Evolutionary conservation across 2,888 invertebrate species (phyloP).

Genomic region (Scaptomyza polygonia): DNA sequence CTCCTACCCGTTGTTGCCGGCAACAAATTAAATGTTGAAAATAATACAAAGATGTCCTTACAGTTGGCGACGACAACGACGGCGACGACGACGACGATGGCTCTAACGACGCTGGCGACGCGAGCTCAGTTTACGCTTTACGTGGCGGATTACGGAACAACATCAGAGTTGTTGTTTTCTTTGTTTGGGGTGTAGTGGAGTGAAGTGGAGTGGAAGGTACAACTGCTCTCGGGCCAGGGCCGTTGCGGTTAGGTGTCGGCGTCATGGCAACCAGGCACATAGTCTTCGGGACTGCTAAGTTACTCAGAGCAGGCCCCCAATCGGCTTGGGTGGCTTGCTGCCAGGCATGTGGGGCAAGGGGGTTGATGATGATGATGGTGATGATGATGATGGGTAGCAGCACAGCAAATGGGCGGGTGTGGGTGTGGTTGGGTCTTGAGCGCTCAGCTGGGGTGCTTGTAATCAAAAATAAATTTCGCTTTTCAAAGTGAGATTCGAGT

Average conservation of each 20-base stretch:
- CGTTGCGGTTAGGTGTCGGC: constrained; percentile 24
- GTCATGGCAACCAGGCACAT: constrained; percentile 72
- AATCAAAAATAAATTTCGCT: constrained; percentile 76
- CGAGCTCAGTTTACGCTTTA: constrained; percentile 73
- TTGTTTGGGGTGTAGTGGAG: not conserved
- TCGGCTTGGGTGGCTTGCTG: not conserved
- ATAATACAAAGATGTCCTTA: constrained; percentile 80
- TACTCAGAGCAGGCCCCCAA: constrained; percentile 9
- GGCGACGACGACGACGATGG: constrained; percentile 29
- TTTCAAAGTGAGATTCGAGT: constrained; percentile 37
- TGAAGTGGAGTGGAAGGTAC: constrained; percentile 15
- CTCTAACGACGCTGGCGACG: constrained; percentile 54
- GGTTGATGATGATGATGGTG: constrained; percentile 41
- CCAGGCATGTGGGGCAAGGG: not conserved
- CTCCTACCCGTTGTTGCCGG: constrained; percentile 65
- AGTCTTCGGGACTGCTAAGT: constrained; percentile 51
- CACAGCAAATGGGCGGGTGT: constrained; percentile 25
- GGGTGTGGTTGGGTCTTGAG: constrained; percentile 5
- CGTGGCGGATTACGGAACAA: constrained; percentile 60
- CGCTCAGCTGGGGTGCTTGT: constrained; percentile 49
- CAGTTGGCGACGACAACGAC: constrained; percentile 39
- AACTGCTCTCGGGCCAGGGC: constrained; percentile 23
- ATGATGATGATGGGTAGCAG: constrained; percentile 38
- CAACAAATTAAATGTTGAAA: constrained; percentile 79
- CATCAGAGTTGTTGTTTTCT: constrained; percentile 23